These are phyloP conservation scores for Phthorimaea operculella DNA, from an alignment of 1,140 invertebrate species.

Conservation along the genomic window DNA sequence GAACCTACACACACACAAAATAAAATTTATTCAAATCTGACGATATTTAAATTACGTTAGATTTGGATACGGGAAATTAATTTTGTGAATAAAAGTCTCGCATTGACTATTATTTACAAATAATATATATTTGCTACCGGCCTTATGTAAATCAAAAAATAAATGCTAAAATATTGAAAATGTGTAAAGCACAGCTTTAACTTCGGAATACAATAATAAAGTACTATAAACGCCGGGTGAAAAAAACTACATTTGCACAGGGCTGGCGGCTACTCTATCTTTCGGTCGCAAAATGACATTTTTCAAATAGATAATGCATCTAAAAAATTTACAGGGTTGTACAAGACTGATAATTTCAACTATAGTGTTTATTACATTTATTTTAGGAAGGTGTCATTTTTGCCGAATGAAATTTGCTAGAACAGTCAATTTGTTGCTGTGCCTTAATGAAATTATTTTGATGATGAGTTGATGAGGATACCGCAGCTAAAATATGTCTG, in stretches of 20 bases:
- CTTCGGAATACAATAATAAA: neutral
- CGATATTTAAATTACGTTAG: neutral
- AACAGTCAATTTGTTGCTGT: neutral
- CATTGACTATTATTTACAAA: constrained; percentile 1
- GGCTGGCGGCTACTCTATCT: neutral
- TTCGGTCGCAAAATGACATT: neutral
- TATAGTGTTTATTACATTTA: neutral
- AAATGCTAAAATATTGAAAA: too few species aligned
- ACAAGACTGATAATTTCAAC: neutral
- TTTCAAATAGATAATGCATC: neutral
- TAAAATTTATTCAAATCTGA: neutral
- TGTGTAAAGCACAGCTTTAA: neutral
- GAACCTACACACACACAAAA: neutral
- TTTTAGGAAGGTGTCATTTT: neutral
- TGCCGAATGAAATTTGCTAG: neutral
- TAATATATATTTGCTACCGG: neutral
- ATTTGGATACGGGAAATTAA: neutral
- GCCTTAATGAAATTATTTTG: neutral
- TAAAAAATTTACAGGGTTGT: too few species aligned
- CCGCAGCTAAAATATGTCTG: too few species aligned
- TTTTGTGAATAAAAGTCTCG: neutral
- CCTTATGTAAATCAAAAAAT: neutral
- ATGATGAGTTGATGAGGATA: too few species aligned
- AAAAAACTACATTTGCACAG: neutral
- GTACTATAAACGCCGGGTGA: neutral